Conservation (phyloP, 1,140 invertebrate genomes). For the Macrocentrus cingulum region DNA sequence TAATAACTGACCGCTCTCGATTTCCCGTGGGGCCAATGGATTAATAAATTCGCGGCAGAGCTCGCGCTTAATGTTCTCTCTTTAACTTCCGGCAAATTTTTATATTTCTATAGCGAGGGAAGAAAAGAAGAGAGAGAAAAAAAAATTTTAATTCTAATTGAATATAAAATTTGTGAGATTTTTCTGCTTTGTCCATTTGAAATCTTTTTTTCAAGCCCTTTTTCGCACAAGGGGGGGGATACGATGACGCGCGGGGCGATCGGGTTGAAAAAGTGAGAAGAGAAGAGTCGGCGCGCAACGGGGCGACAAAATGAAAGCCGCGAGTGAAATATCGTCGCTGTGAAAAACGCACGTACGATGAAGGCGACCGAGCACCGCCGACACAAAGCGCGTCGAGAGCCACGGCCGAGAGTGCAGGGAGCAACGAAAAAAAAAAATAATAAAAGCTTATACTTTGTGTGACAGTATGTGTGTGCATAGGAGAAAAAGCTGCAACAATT, state of each 20-base stretch:
- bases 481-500: neutral
- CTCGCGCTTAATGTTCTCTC: slow-evolving; percentile 11
- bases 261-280: neutral
- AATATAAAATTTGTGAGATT: neutral
- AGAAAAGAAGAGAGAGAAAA: too few species aligned
- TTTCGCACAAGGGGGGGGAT: neutral
- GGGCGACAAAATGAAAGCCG: slow-evolving; percentile 33
- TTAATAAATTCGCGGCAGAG: slow-evolving; percentile 33
- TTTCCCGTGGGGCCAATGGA: slow-evolving; percentile 29
- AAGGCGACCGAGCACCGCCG: slow-evolving; percentile 26
- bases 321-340: slow-evolving; percentile 38
- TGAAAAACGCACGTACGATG: slow-evolving; percentile 39
- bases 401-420: slow-evolving; percentile 11
- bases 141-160: neutral
- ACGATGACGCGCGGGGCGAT: neutral
- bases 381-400: slow-evolving; percentile 38
- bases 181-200: neutral
- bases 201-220: neutral
- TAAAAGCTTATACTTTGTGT: neutral
- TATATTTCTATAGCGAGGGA: neutral
- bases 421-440: slow-evolving; percentile 21
- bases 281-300: slow-evolving; percentile 20
- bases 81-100: neutral
- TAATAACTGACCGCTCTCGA: slow-evolving; percentile 47
- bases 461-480: too few species aligned